Base-by-base conservation (phyloP, 2,888 invertebrate genomes). In the Alitta virens region DNA sequence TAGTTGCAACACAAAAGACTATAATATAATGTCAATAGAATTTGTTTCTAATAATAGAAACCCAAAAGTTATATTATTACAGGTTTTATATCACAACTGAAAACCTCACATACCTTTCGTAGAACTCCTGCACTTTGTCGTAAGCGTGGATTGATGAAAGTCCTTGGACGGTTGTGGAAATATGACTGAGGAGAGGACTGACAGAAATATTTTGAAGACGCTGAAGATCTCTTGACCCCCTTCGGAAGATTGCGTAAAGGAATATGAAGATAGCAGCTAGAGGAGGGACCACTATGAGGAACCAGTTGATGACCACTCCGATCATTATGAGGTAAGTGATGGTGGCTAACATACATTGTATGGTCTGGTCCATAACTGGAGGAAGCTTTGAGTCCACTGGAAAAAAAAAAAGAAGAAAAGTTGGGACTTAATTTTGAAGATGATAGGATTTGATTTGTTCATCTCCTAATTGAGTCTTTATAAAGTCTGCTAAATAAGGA, bases 281-380 rank as follows among this genome's bases (percentile, higher is more conserved):
- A 2, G 83, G 82, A 14, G 83, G 59, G 42, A 79, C 72, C 21
- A 79, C 79, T 24, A 83, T 62, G 26, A 82, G 73, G 63, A 84
- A 82, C 69, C 75, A 77, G 81, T 92, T 92, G 56, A 94, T 94
- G 69, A 92, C 91, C 74, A 87, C 86, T 84, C 89, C 90, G 74
- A 95, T 89, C 14, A 94, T 92, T 70, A 92, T 64, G 89, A 84
- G 78, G 68, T 86, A 82, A 50, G 85, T 74, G 70, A 85, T 86
- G 72, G 86, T 86, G 1, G 60, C 46, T 12, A 60, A 23, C 16
- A 60, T 54, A 2, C 40, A 40, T 21, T 54, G 60, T 9, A 88
- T 72, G 69, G 87, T 83, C 56, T 83, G 83, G 72, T 88, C 88
- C 63, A 86, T 73, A 0, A 84, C 83, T 69, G 84, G 80, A 0